These are phyloP conservation scores for Carcinoscorpius rotundicauda DNA, from an alignment of 1,140 invertebrate species.

Conservation along the genomic window DNA sequence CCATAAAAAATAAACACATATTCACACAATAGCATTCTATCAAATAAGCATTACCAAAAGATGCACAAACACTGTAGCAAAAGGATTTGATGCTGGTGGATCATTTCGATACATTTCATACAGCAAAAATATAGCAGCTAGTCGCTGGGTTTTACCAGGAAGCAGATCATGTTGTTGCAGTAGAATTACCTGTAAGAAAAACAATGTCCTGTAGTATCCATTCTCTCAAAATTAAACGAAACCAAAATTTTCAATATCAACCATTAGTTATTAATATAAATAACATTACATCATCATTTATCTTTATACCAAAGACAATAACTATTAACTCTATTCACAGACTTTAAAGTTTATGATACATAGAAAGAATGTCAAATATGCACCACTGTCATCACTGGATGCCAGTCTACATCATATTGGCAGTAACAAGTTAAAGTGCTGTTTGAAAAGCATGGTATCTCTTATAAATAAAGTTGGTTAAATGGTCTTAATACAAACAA, in stretches of 20 bases:
- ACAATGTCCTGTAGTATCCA: not conserved
- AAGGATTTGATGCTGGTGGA: constrained; percentile 52
- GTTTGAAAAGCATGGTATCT: no score
- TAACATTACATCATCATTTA: not conserved
- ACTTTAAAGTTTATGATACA: no score
- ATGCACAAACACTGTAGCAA: constrained; percentile 52
- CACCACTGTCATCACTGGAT: no score
- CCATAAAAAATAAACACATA: no score
- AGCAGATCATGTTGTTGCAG: constrained; percentile 57
- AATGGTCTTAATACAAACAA: no score
- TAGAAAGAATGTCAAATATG: no score
- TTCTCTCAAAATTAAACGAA: constrained; percentile 37
- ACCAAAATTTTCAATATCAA: constrained; percentile 29
- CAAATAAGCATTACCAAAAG: constrained; percentile 39
- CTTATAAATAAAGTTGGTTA: no score
- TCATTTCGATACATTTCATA: constrained; percentile 60
- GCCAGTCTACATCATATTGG: no score
- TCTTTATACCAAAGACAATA: no score
- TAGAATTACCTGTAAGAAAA: constrained; percentile 43
- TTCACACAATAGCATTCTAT: no score
- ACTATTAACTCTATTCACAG: no score
- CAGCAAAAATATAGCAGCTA: constrained; percentile 54
- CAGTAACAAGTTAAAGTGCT: no score
- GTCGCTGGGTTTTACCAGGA: constrained; percentile 47
- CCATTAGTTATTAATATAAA: constrained; percentile 5